Evolutionary conservation across 2,113 vertebrate species (phyloP).

Genomic region (Protomyctophum bolini): DNA sequence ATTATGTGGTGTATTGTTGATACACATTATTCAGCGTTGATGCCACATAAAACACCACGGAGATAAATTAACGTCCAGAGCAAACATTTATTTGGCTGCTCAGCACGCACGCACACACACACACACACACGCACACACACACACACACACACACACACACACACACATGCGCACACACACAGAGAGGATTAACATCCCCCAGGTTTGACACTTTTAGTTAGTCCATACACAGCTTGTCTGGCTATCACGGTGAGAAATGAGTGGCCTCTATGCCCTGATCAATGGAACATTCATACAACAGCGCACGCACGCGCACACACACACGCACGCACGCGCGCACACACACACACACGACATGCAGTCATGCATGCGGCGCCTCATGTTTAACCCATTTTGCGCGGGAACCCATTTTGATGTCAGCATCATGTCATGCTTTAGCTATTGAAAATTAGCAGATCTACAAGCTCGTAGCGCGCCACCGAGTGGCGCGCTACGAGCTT

Average conservation of each 20-base stretch:
- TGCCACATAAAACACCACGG: constrained; percentile 49
- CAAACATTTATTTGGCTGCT: constrained; percentile 54
- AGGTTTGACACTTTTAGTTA: constrained; percentile 67
- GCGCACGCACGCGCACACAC: constrained; percentile 28
- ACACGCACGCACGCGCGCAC: too few relatives aligned
- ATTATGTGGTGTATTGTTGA: constrained; percentile 31
- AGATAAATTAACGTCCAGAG: constrained; percentile 68
- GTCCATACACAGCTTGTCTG: constrained; percentile 47
- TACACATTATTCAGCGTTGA: constrained; percentile 17
- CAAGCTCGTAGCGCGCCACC: too few relatives aligned
- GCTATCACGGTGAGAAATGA: constrained; percentile 62
- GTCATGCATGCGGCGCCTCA: constrained; percentile 30
- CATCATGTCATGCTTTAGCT: too few relatives aligned
- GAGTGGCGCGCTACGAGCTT: too few relatives aligned
- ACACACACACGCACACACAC: constrained; percentile 12
- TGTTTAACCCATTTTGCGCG: too few relatives aligned
- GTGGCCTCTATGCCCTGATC: constrained; percentile 50
- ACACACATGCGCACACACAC: neutral
- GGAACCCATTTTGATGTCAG: too few relatives aligned
- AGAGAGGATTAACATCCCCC: constrained; percentile 59
- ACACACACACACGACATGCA: constrained; percentile 48
- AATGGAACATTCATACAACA: constrained; percentile 71
- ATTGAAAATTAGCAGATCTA: too few relatives aligned
- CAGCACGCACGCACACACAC: neutral
- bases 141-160: neutral